phyloP scores from a whole-genome alignment of 1,140 invertebrate genomes.

The Lasaia peninsularis region DNA sequence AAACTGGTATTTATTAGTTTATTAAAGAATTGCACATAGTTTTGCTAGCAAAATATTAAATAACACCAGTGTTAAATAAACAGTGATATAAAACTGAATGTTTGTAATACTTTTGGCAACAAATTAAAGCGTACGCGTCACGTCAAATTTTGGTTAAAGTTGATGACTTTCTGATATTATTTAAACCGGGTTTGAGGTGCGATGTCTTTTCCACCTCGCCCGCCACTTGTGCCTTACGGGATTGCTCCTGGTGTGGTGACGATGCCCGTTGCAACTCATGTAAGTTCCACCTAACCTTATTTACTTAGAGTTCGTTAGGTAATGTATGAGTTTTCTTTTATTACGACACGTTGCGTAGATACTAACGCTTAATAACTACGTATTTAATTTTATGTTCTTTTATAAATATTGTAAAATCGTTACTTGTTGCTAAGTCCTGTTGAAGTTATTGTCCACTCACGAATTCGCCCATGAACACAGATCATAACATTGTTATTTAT shows the following conservation, averaged over 20 bases:
- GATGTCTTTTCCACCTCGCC: conserved; percentile 68
- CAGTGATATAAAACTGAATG: conserved; percentile 5
- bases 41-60: conserved; percentile 12
- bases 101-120: conserved; percentile 14
- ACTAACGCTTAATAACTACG: too few species aligned
- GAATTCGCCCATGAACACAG: too few species aligned
- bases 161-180: conserved; percentile 29
- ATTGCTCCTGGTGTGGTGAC: conserved; percentile 66
- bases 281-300: conserved; percentile 40
- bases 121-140: conserved; percentile 24
- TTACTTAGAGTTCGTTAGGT: background rate
- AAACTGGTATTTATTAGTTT: conserved; percentile 18
- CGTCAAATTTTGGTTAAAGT: conserved; percentile 23
- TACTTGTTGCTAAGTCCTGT: too few species aligned
- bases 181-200: conserved; percentile 25
- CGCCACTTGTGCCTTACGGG: conserved; percentile 63
- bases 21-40: conserved; percentile 12
- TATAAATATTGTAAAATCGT: too few species aligned
- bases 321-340: background rate
- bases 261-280: conserved; percentile 65
- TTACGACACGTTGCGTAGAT: background rate
- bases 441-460: too few species aligned
- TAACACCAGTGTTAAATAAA: conserved; percentile 10
- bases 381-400: too few species aligned
- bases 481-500: too few species aligned